Conservation (phyloP, 2,113 vertebrate species). For the Cyanistes caeruleus region DNA sequence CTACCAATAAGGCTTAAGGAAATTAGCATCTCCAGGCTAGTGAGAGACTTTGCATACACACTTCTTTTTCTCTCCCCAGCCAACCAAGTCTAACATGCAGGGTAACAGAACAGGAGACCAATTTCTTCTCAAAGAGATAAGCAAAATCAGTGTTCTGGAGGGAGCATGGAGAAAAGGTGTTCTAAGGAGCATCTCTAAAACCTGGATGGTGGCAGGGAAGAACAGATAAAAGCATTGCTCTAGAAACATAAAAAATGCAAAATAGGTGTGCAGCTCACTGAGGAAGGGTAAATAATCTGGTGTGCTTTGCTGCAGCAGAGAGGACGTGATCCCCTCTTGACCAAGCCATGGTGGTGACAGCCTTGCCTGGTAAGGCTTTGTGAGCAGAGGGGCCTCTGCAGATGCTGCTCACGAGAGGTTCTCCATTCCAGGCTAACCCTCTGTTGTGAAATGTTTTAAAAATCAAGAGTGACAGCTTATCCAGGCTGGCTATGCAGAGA, state of each 20-base stretch:
- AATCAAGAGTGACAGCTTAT: slow-evolving; percentile 53
- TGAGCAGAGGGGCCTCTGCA: not conserved
- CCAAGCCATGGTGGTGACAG: not conserved
- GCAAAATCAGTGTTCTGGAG: not conserved
- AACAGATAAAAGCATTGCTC: not conserved
- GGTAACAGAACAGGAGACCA: not conserved
- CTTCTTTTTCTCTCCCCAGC: not conserved
- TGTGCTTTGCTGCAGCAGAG: not conserved
- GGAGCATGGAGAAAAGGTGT: not conserved
- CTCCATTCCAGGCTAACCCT: not conserved
- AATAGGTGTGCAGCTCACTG: not conserved
- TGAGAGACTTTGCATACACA: not conserved
- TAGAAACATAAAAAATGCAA: not conserved
- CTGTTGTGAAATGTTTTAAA: slow-evolving; percentile 53
- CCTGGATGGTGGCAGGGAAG: not conserved
- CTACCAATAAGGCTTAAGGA: slow-evolving; percentile 13
- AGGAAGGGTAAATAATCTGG: not conserved
- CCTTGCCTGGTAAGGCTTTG: not conserved
- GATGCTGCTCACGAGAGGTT: slow-evolving; percentile 4
- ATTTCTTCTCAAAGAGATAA: not conserved
- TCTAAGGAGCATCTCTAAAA: not conserved
- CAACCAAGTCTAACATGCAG: not conserved
- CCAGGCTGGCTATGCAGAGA: slow-evolving; percentile 37
- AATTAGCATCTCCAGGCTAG: slow-evolving; percentile 2
- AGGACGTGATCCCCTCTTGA: not conserved